phyloP scores from a whole-genome alignment of 2,113 vertebrate genomes.

The Climacteris rufus region DNA sequence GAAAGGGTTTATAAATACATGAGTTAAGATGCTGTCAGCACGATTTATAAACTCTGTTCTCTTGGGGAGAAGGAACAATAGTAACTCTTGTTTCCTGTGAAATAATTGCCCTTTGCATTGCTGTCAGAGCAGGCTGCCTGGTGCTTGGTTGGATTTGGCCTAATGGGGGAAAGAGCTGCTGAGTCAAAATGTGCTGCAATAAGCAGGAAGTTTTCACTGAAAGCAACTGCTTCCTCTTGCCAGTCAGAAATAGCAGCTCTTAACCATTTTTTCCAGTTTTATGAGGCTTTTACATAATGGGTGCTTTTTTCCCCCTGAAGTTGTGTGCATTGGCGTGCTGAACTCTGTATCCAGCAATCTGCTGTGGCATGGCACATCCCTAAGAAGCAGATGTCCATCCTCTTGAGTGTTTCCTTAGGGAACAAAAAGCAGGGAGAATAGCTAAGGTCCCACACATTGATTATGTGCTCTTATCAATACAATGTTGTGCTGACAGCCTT shows the following conservation, averaged over 20 bases:
- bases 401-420: neutral
- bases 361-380: neutral
- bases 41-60: neutral
- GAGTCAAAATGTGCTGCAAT: neutral
- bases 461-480: fast-evolving
- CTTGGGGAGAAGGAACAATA: neutral
- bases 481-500: neutral
- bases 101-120: neutral
- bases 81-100: neutral
- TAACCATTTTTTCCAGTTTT: neutral
- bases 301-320: neutral
- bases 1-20: fast-evolving
- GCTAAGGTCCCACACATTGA: fast-evolving
- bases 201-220: neutral
- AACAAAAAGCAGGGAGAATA: neutral
- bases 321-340: fast-evolving
- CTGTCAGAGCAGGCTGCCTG: neutral
- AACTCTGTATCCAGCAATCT: neutral
- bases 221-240: neutral
- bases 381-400: fast-evolving
- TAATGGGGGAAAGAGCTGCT: neutral
- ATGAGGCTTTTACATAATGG: fast-evolving
- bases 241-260: neutral
- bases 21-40: neutral
- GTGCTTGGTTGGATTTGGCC: neutral